Base-by-base conservation (phyloP, 1,140 invertebrate genomes). In the Eciton burchellii region DNA sequence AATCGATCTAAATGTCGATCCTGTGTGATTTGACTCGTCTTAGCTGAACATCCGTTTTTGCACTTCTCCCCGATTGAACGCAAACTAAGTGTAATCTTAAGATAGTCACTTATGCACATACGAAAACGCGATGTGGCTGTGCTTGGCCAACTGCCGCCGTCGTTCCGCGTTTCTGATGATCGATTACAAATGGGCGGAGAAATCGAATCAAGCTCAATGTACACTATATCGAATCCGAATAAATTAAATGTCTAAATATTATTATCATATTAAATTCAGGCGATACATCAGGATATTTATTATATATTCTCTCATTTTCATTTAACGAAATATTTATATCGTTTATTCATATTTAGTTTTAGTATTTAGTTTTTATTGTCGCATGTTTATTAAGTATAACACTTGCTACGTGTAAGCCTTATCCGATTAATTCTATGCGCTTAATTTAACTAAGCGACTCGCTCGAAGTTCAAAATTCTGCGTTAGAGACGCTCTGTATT, bases 41-140 rank as follows among this genome's bases (percentile, higher is more conserved):
- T 49, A 74, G 12, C n/a, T 62, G 59, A 59, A 73, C 12, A 60
- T 73, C 4, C 21, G 54, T 16, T 56, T 35, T 68, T 68, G 68
- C 68, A 56, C 47, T 54, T 59, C 14, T 73, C 54, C 16, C 14
- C 16, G 21, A 71, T 73, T 43, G 16, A 73, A 73, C 21, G 9
- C 41, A 73, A 73, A 9, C 26, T 14, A 70, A 35, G 14, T 72
- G 70, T 43, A 72, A 72, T 59, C n/a, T 59, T 54, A 6, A 71
- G 35, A 70, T 54, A 70, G 14, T 72, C 3, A 72, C 16, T 2
- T 8, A 26, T 3, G 16, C 19, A 19, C 11, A 43, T 14, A 21
- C 9, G n/a, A 72, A 59, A 72, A 43, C 19, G 14, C 14, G 14
- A 24, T 24, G 56, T 2, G 9, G 57, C 4, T 66, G 21, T 41